A percentile compares a stretch with the other conserved stretches of the same genome.
phyloP scores from a whole-genome alignment of 2,888 invertebrate species.

The Morpho deidamia region DNA sequence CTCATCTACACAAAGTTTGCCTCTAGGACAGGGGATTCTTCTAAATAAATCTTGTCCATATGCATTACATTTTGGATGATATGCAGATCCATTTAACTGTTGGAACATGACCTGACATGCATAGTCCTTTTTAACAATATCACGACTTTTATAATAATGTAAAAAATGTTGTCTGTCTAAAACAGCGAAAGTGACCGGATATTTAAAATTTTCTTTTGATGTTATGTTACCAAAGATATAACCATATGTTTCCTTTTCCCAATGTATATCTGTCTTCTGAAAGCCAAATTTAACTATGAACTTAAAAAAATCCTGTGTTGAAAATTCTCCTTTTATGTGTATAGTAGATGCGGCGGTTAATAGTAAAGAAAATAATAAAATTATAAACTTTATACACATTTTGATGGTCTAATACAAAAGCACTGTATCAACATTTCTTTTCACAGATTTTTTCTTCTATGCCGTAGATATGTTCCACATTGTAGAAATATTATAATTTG shows the following conservation, averaged over 20 bases:
- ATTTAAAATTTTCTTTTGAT: slow-evolving; percentile 80
- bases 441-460: background rate
- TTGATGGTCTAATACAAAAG: slow-evolving; percentile 32
- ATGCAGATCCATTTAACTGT: slow-evolving; percentile 88
- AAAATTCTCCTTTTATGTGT: slow-evolving; percentile 65
- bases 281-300: slow-evolving; percentile 97
- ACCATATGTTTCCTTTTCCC: slow-evolving; percentile 91
- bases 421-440: slow-evolving; percentile 23
- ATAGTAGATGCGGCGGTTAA: slow-evolving; percentile 45
- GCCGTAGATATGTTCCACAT: background rate
- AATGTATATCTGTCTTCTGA: slow-evolving; percentile 94
- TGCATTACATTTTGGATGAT: slow-evolving; percentile 89
- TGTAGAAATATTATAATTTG: background rate
- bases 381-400: slow-evolving; percentile 49
- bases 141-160: slow-evolving; percentile 91
- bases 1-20: slow-evolving; percentile 90
- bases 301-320: slow-evolving; percentile 86
- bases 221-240: slow-evolving; percentile 98
- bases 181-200: slow-evolving; percentile 90
- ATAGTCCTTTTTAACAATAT: slow-evolving; percentile 78
- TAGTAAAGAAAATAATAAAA: slow-evolving; percentile 45
- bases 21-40: slow-evolving; percentile 89
- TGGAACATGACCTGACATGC: slow-evolving; percentile 94
- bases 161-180: slow-evolving; percentile 92
- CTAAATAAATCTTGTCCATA: slow-evolving; percentile 88